Percentiles rank a stretch among this genome's conserved stretches.
Evolutionary conservation across 2,888 invertebrate species (phyloP).

Genomic region (Philereme vetulata): DNA sequence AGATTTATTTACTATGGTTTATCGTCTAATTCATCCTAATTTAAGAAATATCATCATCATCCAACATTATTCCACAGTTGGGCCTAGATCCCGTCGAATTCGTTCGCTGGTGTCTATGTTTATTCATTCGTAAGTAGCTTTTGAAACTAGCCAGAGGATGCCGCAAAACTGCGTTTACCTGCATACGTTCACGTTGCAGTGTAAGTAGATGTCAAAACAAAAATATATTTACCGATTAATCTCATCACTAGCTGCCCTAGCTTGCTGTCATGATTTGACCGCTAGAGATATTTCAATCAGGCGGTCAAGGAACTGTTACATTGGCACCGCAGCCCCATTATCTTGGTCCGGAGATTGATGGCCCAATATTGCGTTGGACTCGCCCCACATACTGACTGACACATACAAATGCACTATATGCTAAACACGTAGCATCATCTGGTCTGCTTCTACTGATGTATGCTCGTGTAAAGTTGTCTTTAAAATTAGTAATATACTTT

Average conservation of each 20-base stretch:
- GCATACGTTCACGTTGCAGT: no score
- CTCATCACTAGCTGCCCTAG: conserved; percentile 26
- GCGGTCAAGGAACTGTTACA: conserved; percentile 73
- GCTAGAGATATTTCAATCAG: conserved; percentile 67
- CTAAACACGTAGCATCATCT: conserved; percentile 16
- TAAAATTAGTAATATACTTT: no score
- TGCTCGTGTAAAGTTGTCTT: no score
- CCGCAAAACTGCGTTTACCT: no score
- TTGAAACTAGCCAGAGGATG: no score
- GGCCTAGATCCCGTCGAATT: no score
- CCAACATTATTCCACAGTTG: no score
- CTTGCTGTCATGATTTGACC: conserved; percentile 38
- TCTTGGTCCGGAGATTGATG: conserved; percentile 73
- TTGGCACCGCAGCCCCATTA: conserved; percentile 64
- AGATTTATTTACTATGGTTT: conserved; percentile 15
- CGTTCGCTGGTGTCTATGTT: no score
- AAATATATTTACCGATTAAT: no score
- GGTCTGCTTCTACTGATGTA: no score
- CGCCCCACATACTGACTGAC: conserved; percentile 41
- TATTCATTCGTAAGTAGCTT: no score
- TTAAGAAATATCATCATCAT: neutral
- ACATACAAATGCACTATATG: conserved; percentile 36
- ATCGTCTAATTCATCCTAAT: conserved; percentile 12
- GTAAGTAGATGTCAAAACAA: no score
- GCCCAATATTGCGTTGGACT: conserved; percentile 69